These are phyloP conservation scores for Pentalonia nigronervosa DNA, from an alignment of 1,140 invertebrate species.

Conservation along the genomic window DNA sequence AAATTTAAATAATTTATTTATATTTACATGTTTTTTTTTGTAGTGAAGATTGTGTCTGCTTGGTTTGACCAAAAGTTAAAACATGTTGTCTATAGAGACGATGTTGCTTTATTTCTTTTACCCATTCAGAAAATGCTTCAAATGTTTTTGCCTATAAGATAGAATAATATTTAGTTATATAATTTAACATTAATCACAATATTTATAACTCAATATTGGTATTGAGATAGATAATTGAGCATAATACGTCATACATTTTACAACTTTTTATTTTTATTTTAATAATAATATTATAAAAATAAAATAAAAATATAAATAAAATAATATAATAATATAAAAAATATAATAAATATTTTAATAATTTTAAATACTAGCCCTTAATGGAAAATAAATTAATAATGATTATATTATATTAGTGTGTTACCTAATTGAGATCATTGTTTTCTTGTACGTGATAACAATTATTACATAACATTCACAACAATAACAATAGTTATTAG, in stretches of 20 bases:
- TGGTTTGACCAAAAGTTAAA: slow-evolving; percentile 69
- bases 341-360: too few species aligned
- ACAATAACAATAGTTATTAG: too few species aligned
- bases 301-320: too few species aligned
- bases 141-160: slow-evolving; percentile 72
- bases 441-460: too few species aligned
- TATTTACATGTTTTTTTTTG: slow-evolving; percentile 58
- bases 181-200: background rate
- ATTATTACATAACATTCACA: too few species aligned
- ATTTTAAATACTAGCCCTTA: too few species aligned
- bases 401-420: too few species aligned
- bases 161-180: slow-evolving; percentile 39
- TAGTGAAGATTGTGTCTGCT: slow-evolving; percentile 34
- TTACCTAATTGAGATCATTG: too few species aligned
- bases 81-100: slow-evolving; percentile 82
- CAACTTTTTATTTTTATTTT: too few species aligned
- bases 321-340: too few species aligned
- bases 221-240: background rate
- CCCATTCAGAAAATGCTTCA: slow-evolving; percentile 78
- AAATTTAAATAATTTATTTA: background rate
- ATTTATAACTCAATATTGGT: background rate
- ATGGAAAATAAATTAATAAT: too few species aligned
- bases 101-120: slow-evolving; percentile 78
- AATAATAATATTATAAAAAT: too few species aligned
- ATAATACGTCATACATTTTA: background rate